These are phyloP conservation scores for Mercenaria mercenaria DNA, from an alignment of 1,140 invertebrate species.

Conservation along the genomic window DNA sequence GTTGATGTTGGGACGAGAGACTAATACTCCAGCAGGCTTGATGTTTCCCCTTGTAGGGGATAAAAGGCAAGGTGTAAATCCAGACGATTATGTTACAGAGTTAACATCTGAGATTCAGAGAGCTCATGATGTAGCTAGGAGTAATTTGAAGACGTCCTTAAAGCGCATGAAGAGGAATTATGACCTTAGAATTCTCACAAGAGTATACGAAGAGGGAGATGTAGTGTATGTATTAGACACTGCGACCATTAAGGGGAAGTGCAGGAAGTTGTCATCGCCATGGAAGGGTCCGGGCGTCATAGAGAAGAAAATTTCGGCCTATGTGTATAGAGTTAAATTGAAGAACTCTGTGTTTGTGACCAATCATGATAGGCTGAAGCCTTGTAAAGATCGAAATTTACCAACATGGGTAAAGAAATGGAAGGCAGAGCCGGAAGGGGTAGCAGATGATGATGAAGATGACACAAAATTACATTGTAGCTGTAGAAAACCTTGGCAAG, in stretches of 20 bases:
- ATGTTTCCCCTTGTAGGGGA: constrained; percentile 1
- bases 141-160: constrained; percentile 33
- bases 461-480: not conserved
- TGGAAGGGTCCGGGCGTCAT: constrained; percentile 70
- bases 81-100: constrained; percentile 32
- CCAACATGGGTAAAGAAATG: no score
- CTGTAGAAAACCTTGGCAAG: not conserved
- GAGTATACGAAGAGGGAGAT: constrained; percentile 51
- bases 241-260: constrained; percentile 54
- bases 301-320: no score
- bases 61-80: not conserved
- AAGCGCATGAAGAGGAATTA: constrained; percentile 66
- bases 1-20: constrained; percentile 30
- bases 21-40: not conserved
- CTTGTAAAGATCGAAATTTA: no score
- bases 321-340: no score
- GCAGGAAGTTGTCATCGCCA: constrained; percentile 56
- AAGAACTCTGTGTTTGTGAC: no score
- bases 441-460: not conserved
- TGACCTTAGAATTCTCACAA: constrained; percentile 51
- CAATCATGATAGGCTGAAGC: constrained; percentile 60
- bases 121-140: constrained; percentile 62
- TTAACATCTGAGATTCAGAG: constrained; percentile 5
- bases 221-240: constrained; percentile 65
- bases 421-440: no score